A percentile compares a stretch with the other conserved stretches of the same genome.
These are phyloP conservation scores for Cyrtodaria siliqua DNA, from an alignment of 2,888 invertebrate genomes.

Conservation along the genomic window DNA sequence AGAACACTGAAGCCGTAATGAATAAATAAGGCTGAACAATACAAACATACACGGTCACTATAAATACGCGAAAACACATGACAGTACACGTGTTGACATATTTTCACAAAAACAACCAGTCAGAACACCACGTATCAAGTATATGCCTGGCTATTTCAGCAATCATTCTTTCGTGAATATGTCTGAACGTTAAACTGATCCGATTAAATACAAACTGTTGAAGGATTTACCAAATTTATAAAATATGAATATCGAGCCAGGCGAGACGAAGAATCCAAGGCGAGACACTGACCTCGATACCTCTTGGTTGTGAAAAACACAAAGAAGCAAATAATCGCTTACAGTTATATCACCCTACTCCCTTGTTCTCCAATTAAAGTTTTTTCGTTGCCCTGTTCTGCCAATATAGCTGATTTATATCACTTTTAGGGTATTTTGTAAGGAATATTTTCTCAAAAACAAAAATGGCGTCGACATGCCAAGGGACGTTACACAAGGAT, in stretches of 20 bases:
- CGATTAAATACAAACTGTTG: too few relatives aligned
- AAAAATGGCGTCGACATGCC: constrained; percentile 57
- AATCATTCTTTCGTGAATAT: too few relatives aligned
- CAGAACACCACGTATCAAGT: too few relatives aligned
- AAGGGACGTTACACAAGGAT: constrained; percentile 41
- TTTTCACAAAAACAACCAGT: constrained; percentile 12
- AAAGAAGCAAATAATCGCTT: not conserved
- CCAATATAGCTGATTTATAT: not conserved
- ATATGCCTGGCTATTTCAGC: too few relatives aligned
- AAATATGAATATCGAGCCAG: constrained; percentile 34
- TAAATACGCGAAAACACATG: constrained; percentile 24
- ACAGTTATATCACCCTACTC: not conserved
- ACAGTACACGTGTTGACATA: constrained; percentile 50
- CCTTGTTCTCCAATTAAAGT: not conserved
- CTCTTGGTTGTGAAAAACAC: not conserved
- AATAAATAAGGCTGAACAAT: too few relatives aligned
- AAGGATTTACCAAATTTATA: not conserved
- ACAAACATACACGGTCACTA: too few relatives aligned
- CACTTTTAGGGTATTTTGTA: constrained; percentile 6
- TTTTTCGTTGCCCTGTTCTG: too few relatives aligned
- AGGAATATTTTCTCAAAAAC: constrained; percentile 53
- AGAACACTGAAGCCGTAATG: too few relatives aligned
- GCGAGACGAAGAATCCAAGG: constrained; percentile 61
- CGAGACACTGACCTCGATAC: constrained; percentile 60
- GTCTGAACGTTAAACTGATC: too few relatives aligned